Base-by-base conservation (phyloP, 2,888 invertebrate genomes). In the Torymus tubicola region DNA sequence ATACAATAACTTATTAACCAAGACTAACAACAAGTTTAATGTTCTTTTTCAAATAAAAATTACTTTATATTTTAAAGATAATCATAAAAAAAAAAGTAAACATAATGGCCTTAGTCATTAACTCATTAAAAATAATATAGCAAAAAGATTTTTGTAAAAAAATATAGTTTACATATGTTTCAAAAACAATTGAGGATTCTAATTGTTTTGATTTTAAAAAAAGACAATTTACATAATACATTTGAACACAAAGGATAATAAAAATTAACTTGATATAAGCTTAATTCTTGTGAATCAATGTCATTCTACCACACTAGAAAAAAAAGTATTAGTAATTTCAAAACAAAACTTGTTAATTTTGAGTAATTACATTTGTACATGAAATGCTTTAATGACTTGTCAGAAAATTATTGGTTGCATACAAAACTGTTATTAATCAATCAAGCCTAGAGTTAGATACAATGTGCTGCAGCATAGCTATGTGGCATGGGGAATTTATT, bases 381-480 rank as follows among this genome's bases (percentile, higher is more conserved):
- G 18, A 57, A 67, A 71, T 77, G 65, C 57, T 65, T 14, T 57
- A 1, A 67, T 67, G 14, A 10, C 18, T 53, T 72, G 21, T 61
- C 11, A 16, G 61, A 53, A 72, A 74, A 52, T 18, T 65, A 13
- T 58, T 21, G 21, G 24, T 61, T 64, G 4, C 58, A 50, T 14
- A 57, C n/a, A 73, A 73, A 18, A 76, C 57, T 64, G 24, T 71
- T 18, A 53, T 58, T 18, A 42, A 57, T 68, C 65, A 81, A 84
- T 86, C 87, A 87, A 87, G 88, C 88, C 87, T 86, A 83, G 86
- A 88, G 86, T 87, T 86, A 87, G 87, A 87, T 87, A 87, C 86
- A 85, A 84, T 87, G 86, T 87, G 88, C 87, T 87, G 88, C 87
- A 87, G 86, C 87, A 87, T 85, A 88, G 86, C 87, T 89, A 88